Base-by-base conservation (phyloP, 2,888 invertebrate genomes). In the Limnephilus auricula region DNA sequence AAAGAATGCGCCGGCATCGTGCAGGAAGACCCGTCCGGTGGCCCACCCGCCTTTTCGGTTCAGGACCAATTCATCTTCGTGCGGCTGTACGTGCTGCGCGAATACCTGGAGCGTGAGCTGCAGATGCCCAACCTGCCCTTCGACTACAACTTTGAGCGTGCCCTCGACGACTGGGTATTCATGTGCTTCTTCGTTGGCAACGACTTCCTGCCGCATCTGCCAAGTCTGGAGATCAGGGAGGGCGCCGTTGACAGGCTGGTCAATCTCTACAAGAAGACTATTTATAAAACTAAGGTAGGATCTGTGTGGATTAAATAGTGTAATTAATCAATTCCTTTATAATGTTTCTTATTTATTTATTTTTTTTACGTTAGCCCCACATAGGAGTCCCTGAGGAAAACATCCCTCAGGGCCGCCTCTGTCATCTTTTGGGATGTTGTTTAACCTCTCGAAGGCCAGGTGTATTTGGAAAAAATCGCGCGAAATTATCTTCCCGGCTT, bases 111-210 rank as follows among this genome's bases (percentile, higher is more conserved):
- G 94, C 97, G 97, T 94, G 99, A 99, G 93, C 96, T 99, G 90
- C 95, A 95, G 94, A 99, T 99, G 99, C 98, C 98, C 0, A 98
- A 98, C 95, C 96, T 99, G 79, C 99, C 99, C 5, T 99, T 99
- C 95, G 96, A 97, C 89, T 99, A 99, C 95, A 98, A 99, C 94
- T 98, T 99, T 94, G 99, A 99, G 94, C 96, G 99, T 91, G 99
- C 98, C 0, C 95, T 99, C 30, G 99, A 99, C 94, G 99, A 99
- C 95, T 99, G 99, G 99, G 99, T 98, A 9, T 97, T 97, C 94
- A 99, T 99, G 99, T 99, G 99, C 94, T 99, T 99, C 96, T 99
- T 99, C 95, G 99, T 99, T 89, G 99, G 99, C 87, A 99, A 99
- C 94, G 99, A 99, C 95, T 99, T 99, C 94, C 95, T 99, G 94